Percentiles rank a stretch among this genome's conserved stretches.
These are phyloP conservation scores for Pseudomyrmex flavicornis DNA, from an alignment of 1,140 invertebrate genomes.

Conservation along the genomic window DNA sequence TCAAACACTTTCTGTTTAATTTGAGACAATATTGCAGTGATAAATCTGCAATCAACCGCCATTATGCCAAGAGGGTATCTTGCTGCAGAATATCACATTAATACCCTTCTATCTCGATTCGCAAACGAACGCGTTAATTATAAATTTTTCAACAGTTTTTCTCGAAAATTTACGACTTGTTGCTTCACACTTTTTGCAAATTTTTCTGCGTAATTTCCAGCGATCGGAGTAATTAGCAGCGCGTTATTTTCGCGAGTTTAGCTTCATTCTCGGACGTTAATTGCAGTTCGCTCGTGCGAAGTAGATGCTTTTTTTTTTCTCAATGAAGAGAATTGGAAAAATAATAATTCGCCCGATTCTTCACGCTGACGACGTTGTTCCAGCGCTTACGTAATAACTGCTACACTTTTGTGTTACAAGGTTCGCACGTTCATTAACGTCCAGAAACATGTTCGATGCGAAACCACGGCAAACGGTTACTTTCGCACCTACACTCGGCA, in stretches of 20 bases:
- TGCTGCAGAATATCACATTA: neutral
- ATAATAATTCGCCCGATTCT: neutral
- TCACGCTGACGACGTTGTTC: neutral
- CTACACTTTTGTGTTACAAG: neutral
- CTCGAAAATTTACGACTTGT: conserved; percentile 4
- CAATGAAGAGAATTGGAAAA: neutral
- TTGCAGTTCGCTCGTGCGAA: neutral
- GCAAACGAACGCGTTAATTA: neutral
- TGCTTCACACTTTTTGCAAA: neutral
- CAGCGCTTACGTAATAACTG: neutral
- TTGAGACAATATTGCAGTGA: neutral
- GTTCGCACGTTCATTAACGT: conserved; percentile 6
- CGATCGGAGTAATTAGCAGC: conserved; percentile 25
- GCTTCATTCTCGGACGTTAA: conserved; percentile 3
- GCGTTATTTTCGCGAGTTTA: neutral
- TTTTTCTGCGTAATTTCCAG: neutral
- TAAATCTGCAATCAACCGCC: neutral
- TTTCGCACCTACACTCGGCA: conserved; percentile 8
- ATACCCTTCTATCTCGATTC: neutral
- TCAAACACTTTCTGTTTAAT: conserved; percentile 19
- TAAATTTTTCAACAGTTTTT: neutral
- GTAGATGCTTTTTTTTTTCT: neutral
- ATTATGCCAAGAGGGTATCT: neutral
- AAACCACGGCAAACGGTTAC: neutral
- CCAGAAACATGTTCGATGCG: neutral